Conservation (phyloP, 2,888 invertebrate genomes). For the Pheosia gnoma region DNA sequence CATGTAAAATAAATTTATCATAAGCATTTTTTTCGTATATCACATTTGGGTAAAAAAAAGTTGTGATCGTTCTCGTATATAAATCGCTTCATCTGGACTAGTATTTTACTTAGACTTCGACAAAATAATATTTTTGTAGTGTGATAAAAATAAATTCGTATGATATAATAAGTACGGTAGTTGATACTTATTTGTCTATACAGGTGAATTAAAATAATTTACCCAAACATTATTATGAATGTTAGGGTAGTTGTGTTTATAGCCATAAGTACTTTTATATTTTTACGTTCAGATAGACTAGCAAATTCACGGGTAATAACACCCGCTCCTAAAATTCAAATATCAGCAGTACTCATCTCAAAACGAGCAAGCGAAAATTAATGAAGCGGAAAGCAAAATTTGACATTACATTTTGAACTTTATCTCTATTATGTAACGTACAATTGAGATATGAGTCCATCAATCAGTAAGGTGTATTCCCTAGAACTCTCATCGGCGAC, state of each 20-base stretch:
- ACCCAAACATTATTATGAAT: constrained; percentile 2
- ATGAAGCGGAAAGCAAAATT: too few species aligned
- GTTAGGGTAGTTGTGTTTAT: background rate
- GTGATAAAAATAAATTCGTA: constrained; percentile 4
- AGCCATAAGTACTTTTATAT: background rate
- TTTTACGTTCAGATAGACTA: background rate
- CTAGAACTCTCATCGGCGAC: too few species aligned
- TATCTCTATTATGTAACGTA: too few species aligned
- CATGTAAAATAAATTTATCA: too few species aligned
- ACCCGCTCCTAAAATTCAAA: background rate
- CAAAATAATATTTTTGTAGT: constrained; percentile 5
- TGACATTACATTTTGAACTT: too few species aligned
- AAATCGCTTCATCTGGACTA: constrained; percentile 3
- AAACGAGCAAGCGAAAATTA: background rate
- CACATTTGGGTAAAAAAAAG: background rate
- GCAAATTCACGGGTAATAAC: background rate
- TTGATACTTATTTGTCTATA: constrained; percentile 3
- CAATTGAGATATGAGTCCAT: too few species aligned
- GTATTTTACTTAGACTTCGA: background rate
- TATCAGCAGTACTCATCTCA: background rate
- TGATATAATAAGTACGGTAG: background rate
- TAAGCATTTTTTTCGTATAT: background rate
- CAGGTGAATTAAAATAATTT: background rate
- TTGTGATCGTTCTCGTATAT: background rate
- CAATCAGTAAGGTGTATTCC: too few species aligned